Percentiles rank a stretch among this genome's conserved stretches.
Conservation (phyloP, 1,140 invertebrate species). For the Schlechtendalia chinensis region DNA sequence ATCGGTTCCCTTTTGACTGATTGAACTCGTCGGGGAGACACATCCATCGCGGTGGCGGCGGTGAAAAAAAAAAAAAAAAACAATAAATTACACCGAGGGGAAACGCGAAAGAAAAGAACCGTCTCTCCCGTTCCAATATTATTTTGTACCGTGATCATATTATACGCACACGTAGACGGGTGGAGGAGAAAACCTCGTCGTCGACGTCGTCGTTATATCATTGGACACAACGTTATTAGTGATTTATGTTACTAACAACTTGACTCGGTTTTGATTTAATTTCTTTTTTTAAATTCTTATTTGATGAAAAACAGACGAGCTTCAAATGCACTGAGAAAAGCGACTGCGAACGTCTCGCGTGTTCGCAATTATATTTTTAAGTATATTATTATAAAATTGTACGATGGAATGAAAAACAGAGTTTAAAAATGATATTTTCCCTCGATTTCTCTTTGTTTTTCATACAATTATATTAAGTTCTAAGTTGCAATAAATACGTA, state of each 20-base stretch:
- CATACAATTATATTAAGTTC: no score
- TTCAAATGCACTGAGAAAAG: no score
- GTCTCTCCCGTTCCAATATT: neutral
- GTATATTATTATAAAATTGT: no score
- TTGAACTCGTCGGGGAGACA: slow-evolving; percentile 26
- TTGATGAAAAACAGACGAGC: no score
- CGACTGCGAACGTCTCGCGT: no score
- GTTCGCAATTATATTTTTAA: no score
- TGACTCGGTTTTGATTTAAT: no score
- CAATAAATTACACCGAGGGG: slow-evolving; percentile 13
- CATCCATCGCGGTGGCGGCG: neutral
- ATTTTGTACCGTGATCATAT: neutral
- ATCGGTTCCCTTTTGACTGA: slow-evolving; percentile 49
- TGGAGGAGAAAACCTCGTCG: neutral
- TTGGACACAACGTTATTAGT: neutral
- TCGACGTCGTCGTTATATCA: neutral
- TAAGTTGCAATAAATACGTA: no score
- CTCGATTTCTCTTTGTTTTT: no score
- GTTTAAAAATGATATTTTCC: no score
- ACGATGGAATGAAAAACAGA: no score
- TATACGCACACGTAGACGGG: neutral
- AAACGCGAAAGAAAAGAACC: slow-evolving; percentile 27
- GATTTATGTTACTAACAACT: neutral
- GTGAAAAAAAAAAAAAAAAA: neutral
- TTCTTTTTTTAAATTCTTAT: no score